A percentile compares a stretch with the other conserved stretches of the same genome.
phyloP scores from a whole-genome alignment of 35 echinoderm and acorn worm species.

The Apostichopus californicus region DNA sequence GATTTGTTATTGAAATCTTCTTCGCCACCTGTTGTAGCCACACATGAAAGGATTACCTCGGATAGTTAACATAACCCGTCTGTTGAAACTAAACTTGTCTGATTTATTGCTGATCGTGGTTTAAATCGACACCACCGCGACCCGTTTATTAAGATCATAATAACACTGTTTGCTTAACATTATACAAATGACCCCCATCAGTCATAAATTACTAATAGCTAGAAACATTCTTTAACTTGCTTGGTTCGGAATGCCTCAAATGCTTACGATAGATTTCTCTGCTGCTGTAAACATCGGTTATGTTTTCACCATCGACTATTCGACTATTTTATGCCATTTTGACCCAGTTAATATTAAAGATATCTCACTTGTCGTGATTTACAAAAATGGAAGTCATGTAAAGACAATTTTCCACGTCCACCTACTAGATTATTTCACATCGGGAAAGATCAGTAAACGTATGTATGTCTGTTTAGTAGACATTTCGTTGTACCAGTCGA shows the following conservation, averaged over 20 bases:
- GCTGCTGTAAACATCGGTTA: too few relatives aligned
- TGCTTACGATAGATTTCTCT: not conserved
- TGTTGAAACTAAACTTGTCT: conserved; percentile 1
- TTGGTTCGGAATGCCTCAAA: not conserved
- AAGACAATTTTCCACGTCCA: too few relatives aligned
- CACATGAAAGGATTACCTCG: not conserved
- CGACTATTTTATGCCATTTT: too few relatives aligned
- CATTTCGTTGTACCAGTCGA: too few relatives aligned
- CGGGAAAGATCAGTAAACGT: too few relatives aligned
- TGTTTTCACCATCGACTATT: too few relatives aligned
- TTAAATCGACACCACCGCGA: conserved; percentile 13
- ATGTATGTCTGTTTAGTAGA: too few relatives aligned
- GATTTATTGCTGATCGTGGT: conserved; percentile 1
- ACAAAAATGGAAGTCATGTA: too few relatives aligned
- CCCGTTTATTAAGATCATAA: conserved; percentile 5
- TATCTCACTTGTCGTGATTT: too few relatives aligned
- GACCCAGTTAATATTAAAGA: too few relatives aligned
- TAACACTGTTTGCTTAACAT: conserved; percentile 8
- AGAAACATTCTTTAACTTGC: not conserved
- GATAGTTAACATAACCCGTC: not conserved
- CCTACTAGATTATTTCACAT: too few relatives aligned
- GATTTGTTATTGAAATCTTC: conserved; percentile 5
- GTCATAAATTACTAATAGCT: not conserved
- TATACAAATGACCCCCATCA: not conserved
- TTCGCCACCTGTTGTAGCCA: conserved; percentile 11